phyloP scores from a whole-genome alignment of 92 coral and sea anemone genomes.

The Ricordea florida region DNA sequence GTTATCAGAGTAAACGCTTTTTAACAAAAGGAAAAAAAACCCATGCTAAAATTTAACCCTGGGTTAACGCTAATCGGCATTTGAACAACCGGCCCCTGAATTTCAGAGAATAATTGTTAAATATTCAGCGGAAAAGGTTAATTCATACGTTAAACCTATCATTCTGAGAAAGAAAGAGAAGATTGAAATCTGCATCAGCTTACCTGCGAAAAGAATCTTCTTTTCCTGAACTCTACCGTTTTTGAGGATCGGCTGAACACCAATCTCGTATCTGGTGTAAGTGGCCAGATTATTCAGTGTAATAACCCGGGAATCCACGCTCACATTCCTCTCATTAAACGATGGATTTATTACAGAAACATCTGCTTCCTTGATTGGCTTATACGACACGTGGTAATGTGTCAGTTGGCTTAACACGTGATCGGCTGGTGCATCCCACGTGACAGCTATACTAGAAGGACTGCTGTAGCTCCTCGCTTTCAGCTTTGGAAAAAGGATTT shows the following conservation, averaged over 20 bases:
- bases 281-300: conserved; percentile 29
- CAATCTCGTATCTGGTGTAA: conserved; percentile 45
- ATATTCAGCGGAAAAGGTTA: too few relatives aligned
- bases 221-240: conserved; percentile 5
- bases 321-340: conserved; percentile 15
- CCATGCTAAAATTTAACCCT: too few relatives aligned
- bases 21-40: too few relatives aligned
- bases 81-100: too few relatives aligned
- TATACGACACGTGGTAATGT: conserved; percentile 58
- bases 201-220: conserved; percentile 52
- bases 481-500: conserved; percentile 18
- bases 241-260: conserved; percentile 37
- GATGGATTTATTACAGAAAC: conserved; percentile 28
- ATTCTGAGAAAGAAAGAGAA: too few relatives aligned
- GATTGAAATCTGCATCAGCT: too few relatives aligned
- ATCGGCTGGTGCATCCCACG: conserved; percentile 54
- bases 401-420: conserved; percentile 28
- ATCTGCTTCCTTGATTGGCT: conserved; percentile 9
- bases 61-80: too few relatives aligned
- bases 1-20: too few relatives aligned
- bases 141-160: too few relatives aligned
- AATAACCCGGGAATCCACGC: conserved; percentile 31
- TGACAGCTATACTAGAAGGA: conserved; percentile 38
- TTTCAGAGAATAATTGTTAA: too few relatives aligned
- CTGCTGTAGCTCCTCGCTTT: conserved; percentile 10